Percentiles rank a stretch among this genome's conserved stretches.
Evolutionary conservation across 2,113 vertebrate species (phyloP).

Genomic region (Hippoglossus stenolepis): DNA sequence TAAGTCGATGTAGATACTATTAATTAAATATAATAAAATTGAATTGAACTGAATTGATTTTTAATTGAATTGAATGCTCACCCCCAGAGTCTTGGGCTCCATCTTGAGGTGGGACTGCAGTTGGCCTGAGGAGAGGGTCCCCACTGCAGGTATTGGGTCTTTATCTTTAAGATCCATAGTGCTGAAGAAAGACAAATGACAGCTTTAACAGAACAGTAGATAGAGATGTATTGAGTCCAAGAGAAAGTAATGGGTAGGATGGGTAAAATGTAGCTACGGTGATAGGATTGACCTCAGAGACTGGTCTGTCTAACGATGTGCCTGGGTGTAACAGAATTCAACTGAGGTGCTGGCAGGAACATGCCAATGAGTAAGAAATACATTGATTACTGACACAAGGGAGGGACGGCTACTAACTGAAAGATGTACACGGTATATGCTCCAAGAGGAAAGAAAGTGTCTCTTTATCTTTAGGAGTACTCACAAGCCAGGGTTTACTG

Average conservation of each 20-base stretch:
- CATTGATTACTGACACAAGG: no score
- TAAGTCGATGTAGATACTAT: no score
- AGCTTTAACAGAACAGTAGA: neutral
- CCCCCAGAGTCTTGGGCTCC: slow-evolving; percentile 86
- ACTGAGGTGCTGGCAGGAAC: neutral
- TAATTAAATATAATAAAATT: no score
- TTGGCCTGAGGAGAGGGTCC: slow-evolving; percentile 69
- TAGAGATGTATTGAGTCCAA: neutral
- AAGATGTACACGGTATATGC: no score
- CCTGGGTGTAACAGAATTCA: neutral
- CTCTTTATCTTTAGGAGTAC: no score
- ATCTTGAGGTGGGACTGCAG: slow-evolving; percentile 76
- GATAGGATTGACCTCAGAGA: no score
- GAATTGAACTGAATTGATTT: no score
- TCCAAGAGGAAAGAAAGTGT: no score
- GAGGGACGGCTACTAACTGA: no score
- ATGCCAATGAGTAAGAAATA: neutral
- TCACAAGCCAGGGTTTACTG: no score
- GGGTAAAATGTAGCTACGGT: no score
- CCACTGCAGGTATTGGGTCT: slow-evolving; percentile 44
- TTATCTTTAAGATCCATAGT: slow-evolving; percentile 77
- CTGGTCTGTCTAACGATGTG: no score
- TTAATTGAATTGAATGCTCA: slow-evolving; percentile 44
- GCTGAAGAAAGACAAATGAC: neutral
- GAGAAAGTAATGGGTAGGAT: neutral